Evolutionary conservation across 1,140 invertebrate genomes (phyloP), one percentile per base, ranked within the genome.

Genomic region (Littorina saxatilis): DNA sequence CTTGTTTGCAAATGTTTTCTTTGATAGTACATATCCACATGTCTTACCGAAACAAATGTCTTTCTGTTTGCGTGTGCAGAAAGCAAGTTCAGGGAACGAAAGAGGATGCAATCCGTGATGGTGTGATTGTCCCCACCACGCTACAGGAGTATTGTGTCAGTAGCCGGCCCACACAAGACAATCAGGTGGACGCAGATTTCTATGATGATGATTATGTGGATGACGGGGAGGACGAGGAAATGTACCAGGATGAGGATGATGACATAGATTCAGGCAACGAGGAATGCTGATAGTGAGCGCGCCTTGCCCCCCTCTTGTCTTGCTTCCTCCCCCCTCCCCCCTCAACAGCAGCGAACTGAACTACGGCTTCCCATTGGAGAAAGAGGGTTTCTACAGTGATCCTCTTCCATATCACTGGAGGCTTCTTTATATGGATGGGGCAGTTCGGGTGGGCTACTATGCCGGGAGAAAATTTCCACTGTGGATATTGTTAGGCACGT

Each of bases 61-160:
- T n/a, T n/a, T n/a, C n/a, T n/a, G n/a, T 58, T 63, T 63, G 58
- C n/a, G 58, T 7, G 7, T 63, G 32, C 92, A 98, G 98, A 89
- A 99, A 98, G 94, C 98, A 99, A 95, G 99, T 99, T 0, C 95
- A 97, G 90, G 96, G 96, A 4, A 98, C 98, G 32, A 96, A 98
- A 90, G 94, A 95, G 63, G 98, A 99, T 87, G 99, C 99, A 0
- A 97, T 98, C 90, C 96, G 96, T 82, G 99, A 99, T 93, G 97
- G 97, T 85, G 98, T 99, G 72, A 96, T 96, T 40, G 98, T 99
- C 82, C 99, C 99, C 40, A 95, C 97, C 80, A 99, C 99, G 2
- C 93, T 99, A 88, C 98, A 99, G 94, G 99, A 99, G 93, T 99
- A 99, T 93, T 92, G 91, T 88, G 88, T 92, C 79, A 86, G 84